Evolutionary conservation across 2,797 vertebrate genomes (phyloP).

Genomic region (Ctenosaura bakeri): DNA sequence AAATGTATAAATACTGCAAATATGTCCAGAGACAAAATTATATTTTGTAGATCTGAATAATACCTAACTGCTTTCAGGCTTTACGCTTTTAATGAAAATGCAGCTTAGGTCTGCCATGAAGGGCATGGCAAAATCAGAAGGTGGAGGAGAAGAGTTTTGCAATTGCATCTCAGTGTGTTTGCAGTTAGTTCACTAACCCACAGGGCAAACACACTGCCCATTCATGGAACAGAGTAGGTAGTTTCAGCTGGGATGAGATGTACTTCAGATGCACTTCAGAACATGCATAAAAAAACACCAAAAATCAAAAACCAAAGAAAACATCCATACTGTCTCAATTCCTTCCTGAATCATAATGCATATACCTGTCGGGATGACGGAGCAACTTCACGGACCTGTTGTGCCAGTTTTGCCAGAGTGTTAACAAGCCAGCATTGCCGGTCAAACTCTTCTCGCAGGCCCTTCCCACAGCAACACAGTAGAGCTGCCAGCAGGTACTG

Average conservation of each 20-base stretch:
- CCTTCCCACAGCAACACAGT: constrained; percentile 93
- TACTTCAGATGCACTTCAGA: not conserved
- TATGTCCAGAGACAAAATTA: not conserved
- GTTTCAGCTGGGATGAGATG: not conserved
- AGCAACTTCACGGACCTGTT: constrained; percentile 88
- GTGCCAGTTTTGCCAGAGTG: constrained; percentile 89
- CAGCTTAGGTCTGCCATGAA: not conserved
- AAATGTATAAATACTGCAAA: not conserved
- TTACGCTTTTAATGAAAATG: not conserved
- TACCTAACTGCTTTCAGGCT: not conserved
- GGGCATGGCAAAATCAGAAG: not conserved
- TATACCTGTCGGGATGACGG: constrained; percentile 90
- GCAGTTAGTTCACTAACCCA: not conserved
- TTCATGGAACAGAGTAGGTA: not conserved
- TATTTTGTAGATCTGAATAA: not conserved
- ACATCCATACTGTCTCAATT: not conserved
- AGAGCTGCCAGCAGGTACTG: constrained; percentile 94
- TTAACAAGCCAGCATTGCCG: constrained; percentile 92
- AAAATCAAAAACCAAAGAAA: not conserved
- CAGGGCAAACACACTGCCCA: not conserved
- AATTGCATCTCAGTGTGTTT: not conserved
- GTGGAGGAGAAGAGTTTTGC: not conserved
- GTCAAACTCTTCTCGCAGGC: constrained; percentile 93
- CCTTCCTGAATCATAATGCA: not conserved
- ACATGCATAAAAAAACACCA: not conserved